Conservation (phyloP, 1,140 invertebrate genomes). For the Parasteatoda tepidariorum region DNA sequence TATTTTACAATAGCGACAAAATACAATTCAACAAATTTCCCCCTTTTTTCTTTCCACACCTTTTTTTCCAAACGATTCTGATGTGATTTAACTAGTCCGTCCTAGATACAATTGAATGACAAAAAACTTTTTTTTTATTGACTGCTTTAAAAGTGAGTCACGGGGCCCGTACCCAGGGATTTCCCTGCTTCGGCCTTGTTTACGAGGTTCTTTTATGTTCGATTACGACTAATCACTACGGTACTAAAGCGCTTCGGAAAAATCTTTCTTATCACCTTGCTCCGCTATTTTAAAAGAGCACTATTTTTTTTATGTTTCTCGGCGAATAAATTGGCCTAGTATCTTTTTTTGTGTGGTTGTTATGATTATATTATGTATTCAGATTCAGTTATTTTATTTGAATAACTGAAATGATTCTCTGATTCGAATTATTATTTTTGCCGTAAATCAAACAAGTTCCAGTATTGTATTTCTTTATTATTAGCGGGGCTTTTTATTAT, state of each 20-base stretch:
- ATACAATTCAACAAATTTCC: neutral
- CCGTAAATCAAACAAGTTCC: no score
- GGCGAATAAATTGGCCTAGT: neutral
- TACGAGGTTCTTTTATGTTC: slow-evolving; percentile 36
- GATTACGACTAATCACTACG: slow-evolving; percentile 13
- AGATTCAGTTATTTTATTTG: no score
- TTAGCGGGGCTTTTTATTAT: no score
- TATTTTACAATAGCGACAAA: neutral
- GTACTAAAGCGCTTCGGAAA: neutral
- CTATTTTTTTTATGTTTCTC: neutral
- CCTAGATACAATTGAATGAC: neutral
- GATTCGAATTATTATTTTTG: no score
- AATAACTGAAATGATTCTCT: no score
- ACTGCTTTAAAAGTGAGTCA: slow-evolving; percentile 11
- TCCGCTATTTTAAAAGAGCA: neutral
- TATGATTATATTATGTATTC: no score
- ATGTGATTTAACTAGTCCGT: neutral
- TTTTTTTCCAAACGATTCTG: neutral
- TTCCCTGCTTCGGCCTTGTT: neutral
- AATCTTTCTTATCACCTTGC: neutral
- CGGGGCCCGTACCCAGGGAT: neutral
- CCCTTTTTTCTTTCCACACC: neutral
- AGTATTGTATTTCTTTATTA: no score
- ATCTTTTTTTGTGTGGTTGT: no score
- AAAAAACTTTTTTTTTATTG: slow-evolving; percentile 4